Evolutionary conservation across 2,797 vertebrate species (phyloP), one percentile per base, ranked within the genome.

Genomic region (Chlorospingus semifuscus): DNA sequence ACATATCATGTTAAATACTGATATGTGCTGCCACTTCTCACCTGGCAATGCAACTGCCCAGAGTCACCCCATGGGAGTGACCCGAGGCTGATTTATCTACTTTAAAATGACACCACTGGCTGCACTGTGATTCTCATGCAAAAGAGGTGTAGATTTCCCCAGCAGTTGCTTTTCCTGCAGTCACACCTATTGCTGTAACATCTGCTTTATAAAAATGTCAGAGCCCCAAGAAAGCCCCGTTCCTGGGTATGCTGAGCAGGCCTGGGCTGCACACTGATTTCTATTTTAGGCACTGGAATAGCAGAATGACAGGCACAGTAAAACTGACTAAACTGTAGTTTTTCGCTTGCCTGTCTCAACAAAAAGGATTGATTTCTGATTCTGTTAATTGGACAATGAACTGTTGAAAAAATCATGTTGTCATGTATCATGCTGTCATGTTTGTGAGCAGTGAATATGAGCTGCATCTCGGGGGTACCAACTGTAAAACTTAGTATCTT

Each of bases 131-230:
- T 91, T 82, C 64, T 90, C 4, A 24, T 46, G 64, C 47, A 64
- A 36, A 81, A 93, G 61, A 63, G 14, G 24, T 42, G 44, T 60
- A 52, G 36, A 24, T 78, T 95, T 90, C 50, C 56, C 76, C 46
- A 75, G 90, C 60, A 65, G 65, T 80, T 77, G 47, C 20, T 79
- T 92, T 83, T 91, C 61, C 83, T 34, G n/a, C 42, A 85, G 61
- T 74, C 30, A 30, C 29, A 80, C 82, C 55, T 84, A 50, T 50
- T 83, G 68, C 68, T 89, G 1, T 80, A 89, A 85, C 77, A 88
- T 66, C 78, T 95, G 70, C 74, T 92, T 92, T 93, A 44, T 70
- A 70, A 94, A 92, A 92, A 50, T 84, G n/a, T 55, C 72, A 30
- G 53, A 57, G 53, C 49, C 59, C 37, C 55, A 59, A 18, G 76